These are phyloP conservation scores for Lytechinus variegatus DNA, from an alignment of 35 echinoderm and acorn worm species.

Conservation along the genomic window DNA sequence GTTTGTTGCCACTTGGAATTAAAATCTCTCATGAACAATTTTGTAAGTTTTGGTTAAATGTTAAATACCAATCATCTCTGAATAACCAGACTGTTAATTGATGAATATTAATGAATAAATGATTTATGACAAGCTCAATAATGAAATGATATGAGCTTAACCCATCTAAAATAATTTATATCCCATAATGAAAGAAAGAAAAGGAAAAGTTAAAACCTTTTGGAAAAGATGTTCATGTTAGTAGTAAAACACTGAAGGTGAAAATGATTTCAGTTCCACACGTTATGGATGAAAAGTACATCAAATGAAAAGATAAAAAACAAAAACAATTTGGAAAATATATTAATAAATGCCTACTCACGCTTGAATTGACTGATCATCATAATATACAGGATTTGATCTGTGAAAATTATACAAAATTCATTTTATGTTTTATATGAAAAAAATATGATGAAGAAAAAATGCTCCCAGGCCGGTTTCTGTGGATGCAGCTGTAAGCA, in stretches of 20 bases:
- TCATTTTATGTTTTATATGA: background rate
- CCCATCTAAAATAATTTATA: background rate
- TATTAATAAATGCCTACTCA: conserved; percentile 45
- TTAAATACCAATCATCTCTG: background rate
- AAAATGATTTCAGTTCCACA: background rate
- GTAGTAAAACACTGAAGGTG: background rate
- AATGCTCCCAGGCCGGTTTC: background rate
- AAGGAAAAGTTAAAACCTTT: background rate
- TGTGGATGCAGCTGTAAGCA: background rate
- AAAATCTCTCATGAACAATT: too few species aligned
- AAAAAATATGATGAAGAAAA: background rate
- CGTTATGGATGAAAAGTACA: background rate
- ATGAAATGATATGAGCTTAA: background rate
- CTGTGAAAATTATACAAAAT: conserved; percentile 49
- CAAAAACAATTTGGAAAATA: background rate
- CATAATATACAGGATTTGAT: conserved; percentile 73
- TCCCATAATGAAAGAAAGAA: background rate
- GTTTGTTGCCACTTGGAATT: too few species aligned
- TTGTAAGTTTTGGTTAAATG: background rate
- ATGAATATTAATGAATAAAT: background rate
- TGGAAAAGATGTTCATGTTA: too few species aligned
- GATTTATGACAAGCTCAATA: background rate
- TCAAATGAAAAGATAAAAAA: background rate
- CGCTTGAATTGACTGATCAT: conserved; percentile 67
- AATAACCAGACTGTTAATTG: background rate